phyloP scores from a whole-genome alignment of 2,113 vertebrate genomes.

The Rhodinocichla rosea region DNA sequence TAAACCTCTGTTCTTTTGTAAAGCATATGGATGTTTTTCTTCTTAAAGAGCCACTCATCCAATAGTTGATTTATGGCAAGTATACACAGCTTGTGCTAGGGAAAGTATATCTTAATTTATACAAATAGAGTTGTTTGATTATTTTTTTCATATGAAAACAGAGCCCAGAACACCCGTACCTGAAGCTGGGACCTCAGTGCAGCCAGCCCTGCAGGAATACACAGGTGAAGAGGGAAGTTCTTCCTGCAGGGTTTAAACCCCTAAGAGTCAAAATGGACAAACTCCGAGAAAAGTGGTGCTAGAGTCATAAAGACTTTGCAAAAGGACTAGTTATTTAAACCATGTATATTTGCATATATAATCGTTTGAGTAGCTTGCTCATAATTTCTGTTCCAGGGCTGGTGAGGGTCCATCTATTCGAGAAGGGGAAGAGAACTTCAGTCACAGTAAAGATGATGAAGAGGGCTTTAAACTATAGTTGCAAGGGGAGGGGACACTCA shows the following conservation, averaged over 20 bases:
- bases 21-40: not conserved
- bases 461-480: not conserved
- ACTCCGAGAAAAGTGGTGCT: not conserved
- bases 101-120: not conserved
- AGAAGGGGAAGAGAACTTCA: not conserved
- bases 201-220: not conserved
- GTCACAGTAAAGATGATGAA: not conserved
- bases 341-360: not conserved
- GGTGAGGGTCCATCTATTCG: rapidly evolving
- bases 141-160: not conserved
- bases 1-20: not conserved
- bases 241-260: not conserved
- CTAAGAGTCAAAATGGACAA: not conserved
- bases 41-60: not conserved
- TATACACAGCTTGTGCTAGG: not conserved
- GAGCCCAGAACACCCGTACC: not conserved
- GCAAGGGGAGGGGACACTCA: not conserved
- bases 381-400: not conserved
- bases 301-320: not conserved
- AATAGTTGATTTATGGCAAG: not conserved
- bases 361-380: not conserved
- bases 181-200: not conserved
- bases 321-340: not conserved
- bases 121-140: not conserved
- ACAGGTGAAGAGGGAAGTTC: not conserved